Base-by-base conservation (phyloP, 2,797 vertebrate genomes). In the Pipistrellus kuhlii region DNA sequence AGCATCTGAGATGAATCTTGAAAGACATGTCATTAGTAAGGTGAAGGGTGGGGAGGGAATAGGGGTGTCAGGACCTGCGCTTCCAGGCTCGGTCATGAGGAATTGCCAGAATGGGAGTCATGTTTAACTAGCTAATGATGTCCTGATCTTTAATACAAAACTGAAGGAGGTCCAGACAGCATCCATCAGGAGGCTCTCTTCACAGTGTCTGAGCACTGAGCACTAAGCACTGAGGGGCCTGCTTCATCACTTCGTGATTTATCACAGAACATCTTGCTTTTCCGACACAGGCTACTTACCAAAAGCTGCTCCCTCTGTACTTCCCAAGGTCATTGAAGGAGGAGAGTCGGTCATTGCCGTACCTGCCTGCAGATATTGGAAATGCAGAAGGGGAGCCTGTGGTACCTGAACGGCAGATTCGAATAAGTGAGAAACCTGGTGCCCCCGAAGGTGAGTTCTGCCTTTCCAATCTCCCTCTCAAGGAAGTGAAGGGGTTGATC, bases 311-410 rank as follows among this genome's bases (percentile, higher is more conserved):
- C 96, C 99, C 99, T 55, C 98, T 99, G 69, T 99, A 99, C 98
- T 99, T 98, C 97, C 99, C 99, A 66, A 99, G 99, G 86, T 99
- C 99, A 0, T 96, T 98, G 91, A 98, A 98, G 59, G 99, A 99
- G 97, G 99, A 99, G 97, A 97, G 23, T 8, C 85, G 64, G 3
- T 98, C 98, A 57, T 98, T 99, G 93, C 98, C 99, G 20, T 98
- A 99, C 77, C 98, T 99, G 53, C 99, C 99, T 17, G 98, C 98
- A 9, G 99, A 99, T 97, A 99, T 99, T 21, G 99, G 99, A 59
- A 99, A 99, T 96, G 98, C 99, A 0, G 99, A 99, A 96, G 99
- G 99, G 1, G 99, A 99, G 94, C 99, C 99, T 0, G 99, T 99
- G 9, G 99, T 99, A 23, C 99, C 99, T 0, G 99, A 99, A 96